Evolutionary conservation across 2,888 invertebrate genomes (phyloP).

Genomic region (Tridacna gigas): DNA sequence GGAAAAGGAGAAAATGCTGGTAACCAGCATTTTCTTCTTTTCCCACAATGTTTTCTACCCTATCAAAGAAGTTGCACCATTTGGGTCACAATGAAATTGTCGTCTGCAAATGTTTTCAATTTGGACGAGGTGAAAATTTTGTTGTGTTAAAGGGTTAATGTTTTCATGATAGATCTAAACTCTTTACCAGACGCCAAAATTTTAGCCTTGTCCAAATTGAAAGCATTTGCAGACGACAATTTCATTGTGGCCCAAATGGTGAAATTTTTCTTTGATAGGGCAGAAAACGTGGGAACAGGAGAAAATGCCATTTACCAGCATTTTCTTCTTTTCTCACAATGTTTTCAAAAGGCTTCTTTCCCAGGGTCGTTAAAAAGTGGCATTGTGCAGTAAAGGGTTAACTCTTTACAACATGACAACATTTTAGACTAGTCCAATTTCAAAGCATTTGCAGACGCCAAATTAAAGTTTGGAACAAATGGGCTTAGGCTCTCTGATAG

Average conservation of each 20-base stretch:
- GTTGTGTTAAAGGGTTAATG: neutral
- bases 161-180: too few relatives aligned
- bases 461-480: neutral
- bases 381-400: neutral
- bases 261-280: neutral
- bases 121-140: neutral
- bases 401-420: neutral
- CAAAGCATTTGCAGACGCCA: neutral
- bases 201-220: neutral
- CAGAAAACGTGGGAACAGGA: too few relatives aligned
- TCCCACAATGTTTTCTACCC: neutral
- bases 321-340: neutral
- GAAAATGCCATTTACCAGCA: too few relatives aligned
- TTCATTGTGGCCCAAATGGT: neutral
- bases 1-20: neutral
- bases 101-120: too few relatives aligned
- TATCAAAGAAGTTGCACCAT: too few relatives aligned
- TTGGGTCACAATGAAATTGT: too few relatives aligned
- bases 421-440: neutral
- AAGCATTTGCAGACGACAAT: neutral
- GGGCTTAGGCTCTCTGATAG: neutral
- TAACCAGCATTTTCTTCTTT: neutral
- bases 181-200: neutral
- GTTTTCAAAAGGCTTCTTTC: neutral
- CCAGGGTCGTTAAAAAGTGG: neutral